A percentile compares a stretch with the other conserved stretches of the same genome.
Conservation (phyloP, 64 coral and sea anemone genomes). For the Stichodactyla mertensii region DNA sequence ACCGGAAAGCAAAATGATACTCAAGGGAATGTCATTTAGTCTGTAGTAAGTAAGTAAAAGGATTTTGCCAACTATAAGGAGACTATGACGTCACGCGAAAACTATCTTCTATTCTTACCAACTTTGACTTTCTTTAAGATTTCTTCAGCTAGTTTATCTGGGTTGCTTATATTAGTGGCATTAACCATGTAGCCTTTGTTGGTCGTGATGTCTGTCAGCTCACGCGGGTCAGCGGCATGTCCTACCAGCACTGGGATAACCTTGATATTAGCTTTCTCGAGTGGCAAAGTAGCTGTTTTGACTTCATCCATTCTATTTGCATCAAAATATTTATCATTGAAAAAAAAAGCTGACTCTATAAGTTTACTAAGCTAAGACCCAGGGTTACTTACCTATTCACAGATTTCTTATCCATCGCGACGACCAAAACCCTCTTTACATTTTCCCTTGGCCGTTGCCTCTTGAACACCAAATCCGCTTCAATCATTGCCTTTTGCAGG, state of each 20-base stretch:
- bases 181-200: conserved; percentile 30
- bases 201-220: conserved; percentile 17
- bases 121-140: conserved; percentile 32
- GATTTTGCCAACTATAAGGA: not conserved
- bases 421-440: conserved; percentile 29
- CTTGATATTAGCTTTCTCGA: conserved; percentile 22
- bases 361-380: not conserved
- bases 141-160: conserved; percentile 18
- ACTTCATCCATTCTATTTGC: conserved; percentile 22
- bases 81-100: not conserved
- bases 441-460: not conserved
- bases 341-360: not conserved
- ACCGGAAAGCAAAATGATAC: too few species aligned
- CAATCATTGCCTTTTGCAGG: conserved; percentile 46
- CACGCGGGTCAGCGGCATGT: conserved; percentile 26
- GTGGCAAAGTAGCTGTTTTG: not conserved
- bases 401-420: conserved; percentile 42
- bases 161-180: not conserved
- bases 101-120: conserved; percentile 9
- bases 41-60: not conserved
- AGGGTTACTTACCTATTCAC: not conserved
- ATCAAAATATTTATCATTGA: not conserved
- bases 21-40: too few species aligned
- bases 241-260: conserved; percentile 38
- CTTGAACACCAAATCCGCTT: conserved; percentile 66